phyloP scores from a whole-genome alignment of 1,140 invertebrate genomes.

The Octopus bimaculoides region DNA sequence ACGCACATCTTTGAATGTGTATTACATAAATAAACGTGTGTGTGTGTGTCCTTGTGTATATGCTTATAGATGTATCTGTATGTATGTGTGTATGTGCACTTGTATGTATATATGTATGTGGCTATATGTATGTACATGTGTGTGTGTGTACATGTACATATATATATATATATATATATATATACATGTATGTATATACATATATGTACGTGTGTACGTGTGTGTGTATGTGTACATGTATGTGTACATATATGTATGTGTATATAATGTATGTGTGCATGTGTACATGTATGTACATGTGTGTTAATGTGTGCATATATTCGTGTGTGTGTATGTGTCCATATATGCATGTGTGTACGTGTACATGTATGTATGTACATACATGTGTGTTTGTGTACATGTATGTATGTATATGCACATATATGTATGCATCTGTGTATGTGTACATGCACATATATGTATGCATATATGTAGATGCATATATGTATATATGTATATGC shows the following conservation, averaged over 20 bases:
- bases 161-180: background rate
- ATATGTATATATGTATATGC: background rate
- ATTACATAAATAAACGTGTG: too few relatives aligned
- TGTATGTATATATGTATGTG: too few relatives aligned
- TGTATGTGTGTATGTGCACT: background rate
- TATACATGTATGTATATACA: background rate
- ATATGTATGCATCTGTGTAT: too few relatives aligned
- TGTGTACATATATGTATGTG: background rate
- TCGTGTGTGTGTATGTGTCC: background rate
- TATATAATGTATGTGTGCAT: background rate
- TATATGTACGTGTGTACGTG: background rate
- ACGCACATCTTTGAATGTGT: too few relatives aligned
- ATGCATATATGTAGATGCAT: background rate
- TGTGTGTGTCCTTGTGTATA: background rate
- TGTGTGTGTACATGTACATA: background rate
- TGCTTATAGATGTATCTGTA: background rate
- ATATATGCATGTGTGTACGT: background rate
- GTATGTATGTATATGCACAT: background rate
- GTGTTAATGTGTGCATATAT: background rate
- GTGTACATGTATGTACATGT: background rate
- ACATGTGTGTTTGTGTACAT: background rate
- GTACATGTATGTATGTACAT: background rate
- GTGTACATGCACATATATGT: background rate
- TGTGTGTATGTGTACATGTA: background rate
- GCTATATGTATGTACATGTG: background rate